These are phyloP conservation scores for Drosophila murphyi DNA, from an alignment of 1,140 invertebrate species.

Conservation along the genomic window DNA sequence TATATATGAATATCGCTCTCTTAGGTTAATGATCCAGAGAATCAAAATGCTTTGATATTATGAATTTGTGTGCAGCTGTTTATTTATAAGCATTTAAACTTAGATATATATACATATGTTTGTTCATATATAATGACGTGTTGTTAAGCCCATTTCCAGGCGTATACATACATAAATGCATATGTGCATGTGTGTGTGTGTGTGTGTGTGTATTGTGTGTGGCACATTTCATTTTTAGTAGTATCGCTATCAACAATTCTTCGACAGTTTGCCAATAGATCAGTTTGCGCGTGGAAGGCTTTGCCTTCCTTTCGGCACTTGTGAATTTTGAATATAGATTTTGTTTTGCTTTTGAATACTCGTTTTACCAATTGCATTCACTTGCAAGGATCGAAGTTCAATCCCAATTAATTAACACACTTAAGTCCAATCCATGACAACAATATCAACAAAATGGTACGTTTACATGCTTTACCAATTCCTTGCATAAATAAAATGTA, in stretches of 20 bases:
- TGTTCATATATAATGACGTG: neutral
- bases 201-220: constrained; percentile 1
- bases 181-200: constrained; percentile 24
- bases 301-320: constrained; percentile 54
- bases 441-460: constrained; percentile 53
- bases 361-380: neutral
- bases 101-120: constrained; percentile 1
- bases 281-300: constrained; percentile 79
- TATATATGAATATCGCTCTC: constrained; percentile 12
- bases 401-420: neutral
- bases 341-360: neutral
- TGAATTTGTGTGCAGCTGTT: constrained; percentile 11
- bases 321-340: constrained; percentile 16
- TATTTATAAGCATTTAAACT: constrained; percentile 18
- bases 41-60: constrained; percentile 23
- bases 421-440: neutral
- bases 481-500: neutral
- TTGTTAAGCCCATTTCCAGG: constrained; percentile 1
- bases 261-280: constrained; percentile 81
- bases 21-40: constrained; percentile 29
- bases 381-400: constrained; percentile 1
- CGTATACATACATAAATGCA: neutral
- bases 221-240: constrained; percentile 52
- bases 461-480: constrained; percentile 29
- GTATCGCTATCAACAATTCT: constrained; percentile 78